Percentiles rank a stretch among this genome's conserved stretches.
Conservation (phyloP, 2,797 vertebrate genomes). For the Poecile montanus region DNA sequence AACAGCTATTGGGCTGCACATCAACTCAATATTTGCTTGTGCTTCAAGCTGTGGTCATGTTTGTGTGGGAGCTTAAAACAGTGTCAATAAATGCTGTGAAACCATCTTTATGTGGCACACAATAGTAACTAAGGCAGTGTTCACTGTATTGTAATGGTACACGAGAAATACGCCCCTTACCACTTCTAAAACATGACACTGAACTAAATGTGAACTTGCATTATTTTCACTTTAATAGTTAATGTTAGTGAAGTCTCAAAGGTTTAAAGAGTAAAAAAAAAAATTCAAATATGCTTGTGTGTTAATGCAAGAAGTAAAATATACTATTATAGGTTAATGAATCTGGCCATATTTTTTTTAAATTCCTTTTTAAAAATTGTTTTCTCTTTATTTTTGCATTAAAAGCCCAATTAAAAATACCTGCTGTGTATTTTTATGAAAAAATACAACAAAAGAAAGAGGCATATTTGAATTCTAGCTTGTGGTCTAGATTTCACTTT, state of each 20-base stretch:
- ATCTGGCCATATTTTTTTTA: background rate
- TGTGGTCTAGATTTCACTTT: background rate
- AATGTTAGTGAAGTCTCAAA: background rate
- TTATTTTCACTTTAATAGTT: background rate
- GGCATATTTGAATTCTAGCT: background rate
- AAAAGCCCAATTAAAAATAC: background rate
- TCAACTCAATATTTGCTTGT: conserved; percentile 13
- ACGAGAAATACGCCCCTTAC: background rate
- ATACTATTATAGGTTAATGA: background rate
- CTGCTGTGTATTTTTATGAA: background rate
- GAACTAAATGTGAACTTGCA: background rate
- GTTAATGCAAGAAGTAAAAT: background rate
- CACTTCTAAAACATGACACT: background rate
- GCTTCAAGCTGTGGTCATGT: background rate
- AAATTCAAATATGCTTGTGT: background rate
- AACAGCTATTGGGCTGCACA: background rate
- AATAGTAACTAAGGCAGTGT: background rate
- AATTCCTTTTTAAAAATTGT: background rate
- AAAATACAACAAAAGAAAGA: background rate
- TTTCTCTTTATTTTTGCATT: background rate
- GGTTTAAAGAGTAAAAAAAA: background rate
- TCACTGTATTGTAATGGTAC: background rate
- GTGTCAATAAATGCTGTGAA: background rate
- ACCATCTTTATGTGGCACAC: background rate
- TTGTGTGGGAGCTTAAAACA: background rate